These are phyloP conservation scores for Agrochola lota DNA, from an alignment of 2,888 invertebrate genomes.

Conservation along the genomic window DNA sequence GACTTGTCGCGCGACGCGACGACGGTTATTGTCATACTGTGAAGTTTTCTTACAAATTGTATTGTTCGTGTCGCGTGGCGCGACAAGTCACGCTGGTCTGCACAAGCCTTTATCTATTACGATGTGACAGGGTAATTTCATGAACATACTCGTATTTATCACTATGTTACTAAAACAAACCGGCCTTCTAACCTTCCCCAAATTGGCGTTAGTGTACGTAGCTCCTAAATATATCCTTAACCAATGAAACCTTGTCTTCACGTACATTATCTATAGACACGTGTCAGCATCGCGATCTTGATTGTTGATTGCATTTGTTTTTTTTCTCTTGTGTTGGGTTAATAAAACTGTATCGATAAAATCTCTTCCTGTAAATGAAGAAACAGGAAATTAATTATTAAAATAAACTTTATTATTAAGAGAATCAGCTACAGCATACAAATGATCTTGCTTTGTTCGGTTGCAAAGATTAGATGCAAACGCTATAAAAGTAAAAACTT, in stretches of 20 bases:
- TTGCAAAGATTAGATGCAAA: not conserved
- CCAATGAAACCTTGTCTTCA: not conserved
- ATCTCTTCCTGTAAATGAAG: not conserved
- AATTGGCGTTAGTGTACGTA: not conserved
- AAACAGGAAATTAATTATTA: not conserved
- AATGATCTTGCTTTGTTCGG: not conserved
- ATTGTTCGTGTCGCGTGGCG: no score
- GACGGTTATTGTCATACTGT: no score
- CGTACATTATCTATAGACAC: not conserved
- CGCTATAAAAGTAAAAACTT: not conserved
- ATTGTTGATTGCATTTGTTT: not conserved
- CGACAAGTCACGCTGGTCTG: no score
- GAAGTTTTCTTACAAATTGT: no score
- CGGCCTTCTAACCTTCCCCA: not conserved
- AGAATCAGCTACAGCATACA: not conserved
- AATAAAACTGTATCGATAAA: not conserved
- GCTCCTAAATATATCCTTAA: not conserved
- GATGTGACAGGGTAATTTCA: not conserved
- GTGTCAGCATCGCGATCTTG: not conserved
- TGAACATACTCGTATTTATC: not conserved
- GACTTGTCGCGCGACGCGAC: no score
- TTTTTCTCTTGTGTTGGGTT: not conserved
- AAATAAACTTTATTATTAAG: not conserved
- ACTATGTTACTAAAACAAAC: not conserved
- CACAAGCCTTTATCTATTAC: not conserved